Evolutionary conservation across 2,797 vertebrate genomes (phyloP).

Genomic region (Parambassis ranga): DNA sequence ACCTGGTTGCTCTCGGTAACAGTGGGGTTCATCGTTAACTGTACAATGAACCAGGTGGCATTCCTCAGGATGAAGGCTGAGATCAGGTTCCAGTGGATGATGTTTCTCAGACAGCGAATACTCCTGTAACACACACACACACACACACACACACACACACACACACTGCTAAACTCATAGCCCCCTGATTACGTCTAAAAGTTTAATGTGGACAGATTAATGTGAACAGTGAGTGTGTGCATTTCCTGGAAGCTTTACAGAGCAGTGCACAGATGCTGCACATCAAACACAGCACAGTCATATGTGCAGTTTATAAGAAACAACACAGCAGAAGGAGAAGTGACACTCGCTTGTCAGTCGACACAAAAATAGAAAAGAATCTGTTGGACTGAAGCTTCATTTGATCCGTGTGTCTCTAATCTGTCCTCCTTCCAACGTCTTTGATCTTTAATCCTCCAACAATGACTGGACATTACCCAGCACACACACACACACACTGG

Average conservation of each 20-base stretch:
- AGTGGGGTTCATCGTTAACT: slow-evolving; percentile 85
- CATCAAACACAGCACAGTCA: background rate
- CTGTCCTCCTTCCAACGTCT: background rate
- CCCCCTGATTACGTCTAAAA: too few species aligned
- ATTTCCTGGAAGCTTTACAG: background rate
- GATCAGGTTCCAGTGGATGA: slow-evolving; percentile 93
- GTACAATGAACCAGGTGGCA: slow-evolving; percentile 87
- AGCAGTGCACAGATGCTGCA: background rate
- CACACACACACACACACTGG: background rate
- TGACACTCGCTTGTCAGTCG: too few species aligned
- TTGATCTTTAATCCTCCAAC: background rate
- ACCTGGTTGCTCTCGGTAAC: slow-evolving; percentile 84
- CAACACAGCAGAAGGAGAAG: too few species aligned
- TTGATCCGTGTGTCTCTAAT: background rate
- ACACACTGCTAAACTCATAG: too few species aligned
- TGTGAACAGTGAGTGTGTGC: background rate
- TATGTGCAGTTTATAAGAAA: too few species aligned
- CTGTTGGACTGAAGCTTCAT: too few species aligned
- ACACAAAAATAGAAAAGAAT: too few species aligned
- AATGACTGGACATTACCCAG: background rate
- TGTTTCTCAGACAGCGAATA: slow-evolving; percentile 89
- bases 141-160: background rate
- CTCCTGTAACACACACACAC: slow-evolving; percentile 74
- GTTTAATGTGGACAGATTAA: background rate
- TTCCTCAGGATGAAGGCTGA: slow-evolving; percentile 89